Evolutionary conservation across 1,140 invertebrate genomes (phyloP), one percentile per base, ranked within the genome.

Genomic region (Bombus terrestris): DNA sequence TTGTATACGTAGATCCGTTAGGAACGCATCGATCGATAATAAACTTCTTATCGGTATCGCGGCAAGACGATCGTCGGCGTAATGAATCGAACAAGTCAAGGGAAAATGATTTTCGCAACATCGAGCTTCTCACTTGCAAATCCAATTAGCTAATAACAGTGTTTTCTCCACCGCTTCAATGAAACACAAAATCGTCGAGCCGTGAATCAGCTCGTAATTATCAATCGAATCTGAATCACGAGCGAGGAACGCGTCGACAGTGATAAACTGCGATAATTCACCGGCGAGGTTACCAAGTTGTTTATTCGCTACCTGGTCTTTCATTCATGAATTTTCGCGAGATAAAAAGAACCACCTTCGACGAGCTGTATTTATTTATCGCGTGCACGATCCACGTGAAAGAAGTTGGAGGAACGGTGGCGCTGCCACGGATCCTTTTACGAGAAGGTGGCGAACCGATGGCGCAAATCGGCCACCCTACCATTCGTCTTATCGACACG

Each of bases 401-500:
- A 35, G 15, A 18, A 68, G 64, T 35, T 0, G 13, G n/a, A 66
- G 35, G 9, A 69, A 69, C 25, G 69, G 12, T 71, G 12, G 15
- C 37, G 68, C 41, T 59, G 64, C 39, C 25, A 43, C 39, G 62
- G 43, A 78, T 81, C 76, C 62, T 80, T 87, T 83, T 62, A 77
- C 80, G 53, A 89, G 78, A 37, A 18, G 62, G 37, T 68, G 75
- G n/a, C 68, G 79, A 69, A 59, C 41, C 74, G 79, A 77, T 88
- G 78, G 88, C 86, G 89, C 86, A 85, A 87, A 90, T 89, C 88
- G 75, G 79, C 41, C 81, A 85, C 88, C 59, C 71, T 83, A 75
- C 76, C 86, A 73, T 80, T 68, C 86, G 90, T 91, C 90, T 91
- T 91, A 91, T 91, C 91, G 91, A 84, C 89, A 59, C 88, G 79